phyloP scores from a whole-genome alignment of 2,113 vertebrate genomes.

The Gymnobelideus leadbeateri region DNA sequence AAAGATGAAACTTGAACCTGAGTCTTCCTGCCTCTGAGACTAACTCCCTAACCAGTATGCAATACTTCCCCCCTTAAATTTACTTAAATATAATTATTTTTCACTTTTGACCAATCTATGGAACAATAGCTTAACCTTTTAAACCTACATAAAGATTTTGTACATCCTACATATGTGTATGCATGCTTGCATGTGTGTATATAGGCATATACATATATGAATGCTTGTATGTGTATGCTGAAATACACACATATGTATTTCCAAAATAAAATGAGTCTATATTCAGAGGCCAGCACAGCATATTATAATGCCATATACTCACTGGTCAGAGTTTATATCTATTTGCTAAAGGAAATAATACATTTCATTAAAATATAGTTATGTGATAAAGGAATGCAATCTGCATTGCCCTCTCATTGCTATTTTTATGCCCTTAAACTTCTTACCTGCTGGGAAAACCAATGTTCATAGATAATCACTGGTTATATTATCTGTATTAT shows the following conservation, averaged over 20 bases:
- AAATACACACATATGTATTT: too few relatives aligned
- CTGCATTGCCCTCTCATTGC: not conserved
- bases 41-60: not conserved
- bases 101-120: not conserved
- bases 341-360: not conserved
- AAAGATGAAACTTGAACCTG: too few relatives aligned
- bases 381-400: not conserved
- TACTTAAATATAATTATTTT: not conserved
- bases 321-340: not conserved
- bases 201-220: not conserved
- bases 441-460: conserved; percentile 26
- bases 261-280: not conserved
- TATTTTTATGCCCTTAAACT: conserved; percentile 13
- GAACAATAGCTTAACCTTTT: not conserved
- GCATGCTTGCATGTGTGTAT: not conserved
- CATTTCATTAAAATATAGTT: not conserved
- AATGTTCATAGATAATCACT: not conserved
- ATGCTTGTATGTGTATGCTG: not conserved
- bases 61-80: not conserved
- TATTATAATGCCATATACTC: not conserved
- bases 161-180: not conserved
- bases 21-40: too few relatives aligned
- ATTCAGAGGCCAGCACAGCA: not conserved
- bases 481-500: not conserved
- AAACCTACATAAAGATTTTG: not conserved